Evolutionary conservation across 2,888 invertebrate genomes (phyloP), one percentile per base, ranked within the genome.

Genomic region (Neoascia interrupta): DNA sequence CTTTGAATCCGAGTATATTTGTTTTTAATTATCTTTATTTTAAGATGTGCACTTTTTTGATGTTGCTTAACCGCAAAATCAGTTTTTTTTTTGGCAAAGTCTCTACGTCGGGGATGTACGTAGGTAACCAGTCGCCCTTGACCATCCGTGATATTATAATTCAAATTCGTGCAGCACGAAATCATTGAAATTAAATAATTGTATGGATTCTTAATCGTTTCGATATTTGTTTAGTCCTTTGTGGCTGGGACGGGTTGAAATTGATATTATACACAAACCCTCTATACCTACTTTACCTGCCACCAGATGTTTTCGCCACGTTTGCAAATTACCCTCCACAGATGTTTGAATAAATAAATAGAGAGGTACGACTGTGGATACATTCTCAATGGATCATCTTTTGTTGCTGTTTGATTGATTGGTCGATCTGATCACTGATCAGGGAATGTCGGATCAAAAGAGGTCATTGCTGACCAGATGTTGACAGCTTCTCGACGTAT

Each of bases 311-410:
- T 70, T 61, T 70, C 70, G 43, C 19, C 70, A 61, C 70, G 56
- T 64, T 69, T 64, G 66, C 66, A 54, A 64, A 66, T 54, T 45
- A 28, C 39, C 37, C 45, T 21, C 6, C 68, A 68, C 79, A 79
- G 79, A 79, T 79, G 79, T 73, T 79, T 79, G 79, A 79, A 79
- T 73, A 54, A 45, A 68, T 79, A 79, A 79, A 79, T 79, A 79
- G 72, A 72, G 66, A 60, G 49, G 51, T 19, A 16, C 19, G 21
- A 21, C 19, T 10, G 26, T 37, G 28, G 28, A n/a, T 31, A 31
- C 31, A 31, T 31, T 69, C 69, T 72, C 36, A 28, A 53, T 58
- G 56, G 60, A 72, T 79, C 61, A 61, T 73, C 79, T 47, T 66
- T 8, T 4, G 3, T 6, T 8, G 8, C 47, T 73, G 79, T 54